These are phyloP conservation scores for Orchestes rusci DNA, from an alignment of 2,888 invertebrate species.

Conservation along the genomic window DNA sequence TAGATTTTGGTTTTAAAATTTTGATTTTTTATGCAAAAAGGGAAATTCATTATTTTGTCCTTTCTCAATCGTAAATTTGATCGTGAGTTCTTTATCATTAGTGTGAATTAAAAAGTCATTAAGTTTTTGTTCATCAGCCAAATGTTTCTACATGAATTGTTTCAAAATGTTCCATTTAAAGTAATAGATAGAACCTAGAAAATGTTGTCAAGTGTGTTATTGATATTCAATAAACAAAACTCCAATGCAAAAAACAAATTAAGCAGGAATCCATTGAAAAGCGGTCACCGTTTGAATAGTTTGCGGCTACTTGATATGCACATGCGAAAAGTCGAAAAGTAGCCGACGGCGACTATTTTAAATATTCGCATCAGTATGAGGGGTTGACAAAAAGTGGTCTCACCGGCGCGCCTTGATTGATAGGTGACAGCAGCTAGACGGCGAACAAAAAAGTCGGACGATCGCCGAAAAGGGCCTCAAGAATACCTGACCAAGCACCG, in stretches of 20 bases:
- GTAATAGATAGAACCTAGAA: too few species aligned
- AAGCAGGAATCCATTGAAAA: conserved; percentile 8
- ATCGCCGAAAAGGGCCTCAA: conserved; percentile 15
- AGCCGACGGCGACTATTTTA: conserved; percentile 37
- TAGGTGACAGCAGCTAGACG: conserved; percentile 45
- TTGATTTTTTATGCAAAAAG: too few species aligned
- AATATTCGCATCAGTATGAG: conserved; percentile 44
- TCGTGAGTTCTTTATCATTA: too few species aligned
- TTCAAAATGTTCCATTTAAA: too few species aligned
- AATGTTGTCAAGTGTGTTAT: too few species aligned
- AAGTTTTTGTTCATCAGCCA: too few species aligned
- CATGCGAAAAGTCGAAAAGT: conserved; percentile 14
- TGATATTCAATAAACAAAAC: too few species aligned
- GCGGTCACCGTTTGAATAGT: conserved; percentile 4
- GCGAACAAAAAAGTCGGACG: conserved; percentile 37
- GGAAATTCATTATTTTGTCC: too few species aligned
- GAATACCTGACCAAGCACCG: neutral
- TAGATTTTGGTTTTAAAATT: too few species aligned
- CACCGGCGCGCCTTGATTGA: conserved; percentile 45
- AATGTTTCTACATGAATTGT: too few species aligned
- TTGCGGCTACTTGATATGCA: conserved; percentile 34
- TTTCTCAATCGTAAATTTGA: too few species aligned
- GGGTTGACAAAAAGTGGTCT: conserved; percentile 46
- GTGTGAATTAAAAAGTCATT: too few species aligned
- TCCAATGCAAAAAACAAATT: conserved; percentile 15